phyloP scores from a whole-genome alignment of 1,140 invertebrate genomes.

The Chelonus insularis region DNA sequence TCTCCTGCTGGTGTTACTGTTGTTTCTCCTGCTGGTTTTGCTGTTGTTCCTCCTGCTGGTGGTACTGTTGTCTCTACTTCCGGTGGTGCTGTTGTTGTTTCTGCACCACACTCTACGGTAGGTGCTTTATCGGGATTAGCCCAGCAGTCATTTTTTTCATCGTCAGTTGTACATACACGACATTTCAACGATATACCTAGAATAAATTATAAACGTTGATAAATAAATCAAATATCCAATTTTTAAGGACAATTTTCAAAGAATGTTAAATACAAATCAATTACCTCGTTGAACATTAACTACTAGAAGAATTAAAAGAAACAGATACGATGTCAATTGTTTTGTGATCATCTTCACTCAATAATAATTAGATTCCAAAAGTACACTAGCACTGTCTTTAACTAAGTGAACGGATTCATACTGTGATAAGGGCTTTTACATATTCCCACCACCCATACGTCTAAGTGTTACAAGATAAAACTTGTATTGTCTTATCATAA shows the following conservation, averaged over 20 bases:
- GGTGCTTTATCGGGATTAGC: not conserved
- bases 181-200: slow-evolving; percentile 29
- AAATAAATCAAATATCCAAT: no score
- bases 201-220: not conserved
- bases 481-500: not conserved
- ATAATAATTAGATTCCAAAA: no score
- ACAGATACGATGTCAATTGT: no score
- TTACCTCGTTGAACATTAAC: no score
- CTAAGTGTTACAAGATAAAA: not conserved
- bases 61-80: not conserved
- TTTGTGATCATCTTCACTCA: no score
- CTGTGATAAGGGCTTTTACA: not conserved
- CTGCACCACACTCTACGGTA: not conserved
- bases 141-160: not conserved
- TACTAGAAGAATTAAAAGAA: no score
- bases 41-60: not conserved
- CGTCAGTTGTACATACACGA: not conserved
- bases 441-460: not conserved
- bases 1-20: not conserved
- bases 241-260: no score
- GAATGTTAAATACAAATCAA: no score
- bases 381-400: not conserved
- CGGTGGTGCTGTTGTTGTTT: not conserved
- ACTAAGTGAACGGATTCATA: not conserved
- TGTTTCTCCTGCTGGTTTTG: not conserved